Conservation (phyloP, 2,888 invertebrate species). For the Allophyes oxyacanthae region DNA sequence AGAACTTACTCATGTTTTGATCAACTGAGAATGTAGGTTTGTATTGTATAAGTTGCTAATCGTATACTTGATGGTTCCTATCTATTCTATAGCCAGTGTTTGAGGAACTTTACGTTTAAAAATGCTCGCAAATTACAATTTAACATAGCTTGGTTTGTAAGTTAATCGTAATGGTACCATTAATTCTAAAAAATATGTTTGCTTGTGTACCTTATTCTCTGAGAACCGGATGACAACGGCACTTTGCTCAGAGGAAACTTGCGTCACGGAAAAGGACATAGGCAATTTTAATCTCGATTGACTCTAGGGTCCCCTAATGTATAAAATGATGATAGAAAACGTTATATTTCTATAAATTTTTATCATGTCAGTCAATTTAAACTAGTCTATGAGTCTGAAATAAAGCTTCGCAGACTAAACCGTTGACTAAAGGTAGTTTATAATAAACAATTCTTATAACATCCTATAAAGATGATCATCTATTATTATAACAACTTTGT, state of each 20-base stretch:
- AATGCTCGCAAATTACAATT: too few species aligned
- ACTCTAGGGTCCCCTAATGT: conserved; percentile 42
- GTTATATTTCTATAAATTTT: neutral
- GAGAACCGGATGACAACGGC: conserved; percentile 36
- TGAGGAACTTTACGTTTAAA: too few species aligned
- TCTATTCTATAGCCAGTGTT: too few species aligned
- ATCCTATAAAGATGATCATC: conserved; percentile 54
- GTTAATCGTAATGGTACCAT: too few species aligned
- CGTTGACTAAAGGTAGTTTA: conserved; percentile 31
- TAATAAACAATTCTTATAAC: conserved; percentile 48
- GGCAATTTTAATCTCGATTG: conserved; percentile 55
- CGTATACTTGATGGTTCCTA: too few species aligned
- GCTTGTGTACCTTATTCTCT: conserved; percentile 5
- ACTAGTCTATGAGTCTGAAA: neutral
- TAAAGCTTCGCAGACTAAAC: neutral
- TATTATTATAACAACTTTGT: conserved; percentile 75
- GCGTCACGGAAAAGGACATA: conserved; percentile 55
- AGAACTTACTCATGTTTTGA: too few species aligned
- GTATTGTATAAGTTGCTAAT: too few species aligned
- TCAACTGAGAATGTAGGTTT: too few species aligned
- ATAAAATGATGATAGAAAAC: conserved; percentile 20
- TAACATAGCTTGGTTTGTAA: too few species aligned
- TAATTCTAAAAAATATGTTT: too few species aligned
- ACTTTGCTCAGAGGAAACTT: conserved; percentile 51
- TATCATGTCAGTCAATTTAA: too few species aligned